phyloP scores from a whole-genome alignment of 35 echinoderm and acorn worm species.

The Heliocidaris tuberculata region DNA sequence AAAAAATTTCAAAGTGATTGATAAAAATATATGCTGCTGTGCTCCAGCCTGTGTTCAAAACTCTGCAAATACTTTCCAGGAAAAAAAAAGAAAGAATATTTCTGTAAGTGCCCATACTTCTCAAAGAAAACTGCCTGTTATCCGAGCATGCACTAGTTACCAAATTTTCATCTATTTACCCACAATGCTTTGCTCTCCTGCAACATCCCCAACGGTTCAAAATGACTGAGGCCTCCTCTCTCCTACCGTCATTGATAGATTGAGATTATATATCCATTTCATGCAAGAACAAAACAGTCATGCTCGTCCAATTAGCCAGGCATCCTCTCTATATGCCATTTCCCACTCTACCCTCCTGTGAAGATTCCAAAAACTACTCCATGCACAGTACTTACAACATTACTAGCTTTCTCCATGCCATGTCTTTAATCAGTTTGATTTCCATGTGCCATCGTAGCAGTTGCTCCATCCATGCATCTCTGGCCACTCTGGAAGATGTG shows the following conservation, averaged over 20 bases:
- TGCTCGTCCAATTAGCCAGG: background rate
- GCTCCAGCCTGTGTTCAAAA: background rate
- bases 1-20: background rate
- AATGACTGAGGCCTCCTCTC: background rate
- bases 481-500: conserved; percentile 1
- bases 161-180: conserved; percentile 13
- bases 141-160: conserved; percentile 1
- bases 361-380: background rate
- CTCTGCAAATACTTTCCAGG: background rate
- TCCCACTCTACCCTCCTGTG: background rate
- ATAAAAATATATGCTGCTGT: background rate
- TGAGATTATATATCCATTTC: background rate
- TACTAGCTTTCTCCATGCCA: background rate
- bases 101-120: background rate
- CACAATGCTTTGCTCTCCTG: conserved; percentile 8
- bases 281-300: background rate
- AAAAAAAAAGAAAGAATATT: background rate
- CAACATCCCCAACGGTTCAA: background rate
- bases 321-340: background rate
- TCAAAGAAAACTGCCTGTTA: background rate
- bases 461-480: background rate
- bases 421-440: conserved; percentile 13
- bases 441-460: conserved; percentile 2
- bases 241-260: background rate
- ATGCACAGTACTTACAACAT: background rate